phyloP scores from a whole-genome alignment of 2,113 vertebrate species.

The Trogon melanurus region DNA sequence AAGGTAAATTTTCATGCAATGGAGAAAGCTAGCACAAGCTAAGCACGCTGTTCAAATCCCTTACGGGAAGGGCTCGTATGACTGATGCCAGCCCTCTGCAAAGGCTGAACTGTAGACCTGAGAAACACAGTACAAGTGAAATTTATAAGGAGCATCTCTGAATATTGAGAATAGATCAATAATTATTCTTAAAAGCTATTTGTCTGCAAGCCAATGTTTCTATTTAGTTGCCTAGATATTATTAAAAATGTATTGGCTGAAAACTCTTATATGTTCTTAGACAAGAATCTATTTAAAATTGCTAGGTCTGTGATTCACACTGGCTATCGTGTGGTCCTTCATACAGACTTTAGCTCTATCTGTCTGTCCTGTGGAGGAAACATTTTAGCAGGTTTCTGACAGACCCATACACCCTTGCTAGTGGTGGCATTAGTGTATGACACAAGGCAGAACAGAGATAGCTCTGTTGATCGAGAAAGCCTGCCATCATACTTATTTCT shows the following conservation, averaged over 20 bases:
- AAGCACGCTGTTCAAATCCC: neutral
- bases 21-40: neutral
- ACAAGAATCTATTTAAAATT: neutral
- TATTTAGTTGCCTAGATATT: neutral
- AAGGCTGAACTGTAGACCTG: neutral
- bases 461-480: neutral
- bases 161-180: neutral
- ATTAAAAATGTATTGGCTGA: neutral
- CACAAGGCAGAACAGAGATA: neutral
- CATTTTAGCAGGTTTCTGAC: neutral
- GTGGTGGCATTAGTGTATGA: neutral
- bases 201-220: neutral
- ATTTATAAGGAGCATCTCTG: neutral
- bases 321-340: neutral
- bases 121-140: neutral
- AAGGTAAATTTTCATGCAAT: neutral
- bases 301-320: neutral
- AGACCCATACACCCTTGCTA: neutral
- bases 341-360: neutral
- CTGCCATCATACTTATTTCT: neutral
- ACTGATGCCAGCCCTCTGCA: neutral
- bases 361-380: neutral
- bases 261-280: neutral
- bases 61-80: neutral
- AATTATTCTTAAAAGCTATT: constrained; percentile 14